Evolutionary conservation across 2,113 vertebrate species (phyloP), one percentile per base, ranked within the genome.

Genomic region (Phrynosoma platyrhinos): DNA sequence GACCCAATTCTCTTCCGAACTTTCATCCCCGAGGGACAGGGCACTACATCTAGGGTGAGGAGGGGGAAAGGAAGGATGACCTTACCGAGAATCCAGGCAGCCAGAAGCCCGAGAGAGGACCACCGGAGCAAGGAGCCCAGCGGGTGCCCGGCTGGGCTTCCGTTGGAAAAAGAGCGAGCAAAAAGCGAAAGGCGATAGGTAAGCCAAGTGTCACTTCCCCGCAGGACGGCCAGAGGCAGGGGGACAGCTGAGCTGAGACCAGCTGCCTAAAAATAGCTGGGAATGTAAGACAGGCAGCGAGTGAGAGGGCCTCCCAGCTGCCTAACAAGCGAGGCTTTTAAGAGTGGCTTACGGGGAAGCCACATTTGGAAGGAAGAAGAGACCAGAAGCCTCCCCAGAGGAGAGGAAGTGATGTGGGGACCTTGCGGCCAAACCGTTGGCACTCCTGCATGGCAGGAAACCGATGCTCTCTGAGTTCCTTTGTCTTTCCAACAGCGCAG

Each of bases 181-280:
- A 94, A 93, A 94, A 84, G 68, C 84, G 79, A 94, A 93, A 94
- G 74, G 72, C 94, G 93, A 97, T 92, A 96, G 97, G 95, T 90
- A 80, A 88, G 90, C 92, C 91, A 14, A 89, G 91, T 91, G 91
- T 82, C 92, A 86, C 89, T 96, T 96, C 96, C 94, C 96, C 95
- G 96, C 93, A 55, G 76, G 25, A 90, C 85, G 92, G 78, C 79
- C 88, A 85, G 94, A 89, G 89, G 93, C 88, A 77, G 92, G 40
- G 93, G 95, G 97, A 98, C 98, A 98, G 98, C 98, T 98, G 98
- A 95, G 95, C 93, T 89, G 96, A 97, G 96, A 97, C 82, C 82
- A 89, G 89, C 93, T 88, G 94, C 95, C 96, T 98, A 98, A 98
- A 98, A 98, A 97, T 98, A 98, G 97, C 92, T 0, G 93, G 90